Conservation (phyloP, 2,888 invertebrate genomes). For the Therioaphis trifolii region DNA sequence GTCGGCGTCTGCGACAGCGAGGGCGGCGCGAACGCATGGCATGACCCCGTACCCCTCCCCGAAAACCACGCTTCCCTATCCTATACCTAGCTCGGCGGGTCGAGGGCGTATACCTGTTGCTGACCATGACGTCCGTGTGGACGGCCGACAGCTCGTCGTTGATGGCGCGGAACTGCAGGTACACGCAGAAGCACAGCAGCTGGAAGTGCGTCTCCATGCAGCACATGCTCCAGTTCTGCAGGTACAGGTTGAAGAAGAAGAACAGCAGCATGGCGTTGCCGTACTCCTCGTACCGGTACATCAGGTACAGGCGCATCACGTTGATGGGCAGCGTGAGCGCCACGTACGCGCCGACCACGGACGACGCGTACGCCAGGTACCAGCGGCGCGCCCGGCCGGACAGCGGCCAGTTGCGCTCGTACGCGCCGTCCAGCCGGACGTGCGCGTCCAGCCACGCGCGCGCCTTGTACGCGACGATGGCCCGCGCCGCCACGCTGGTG, state of each 20-base stretch:
- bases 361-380: constrained; percentile 11
- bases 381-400: not conserved
- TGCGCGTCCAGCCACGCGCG: not conserved
- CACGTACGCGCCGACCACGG: not conserved
- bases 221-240: constrained; percentile 58
- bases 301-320: constrained; percentile 6
- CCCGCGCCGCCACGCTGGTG: constrained; percentile 24
- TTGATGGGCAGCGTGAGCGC: constrained; percentile 23
- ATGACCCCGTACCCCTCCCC: no score
- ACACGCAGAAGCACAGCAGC: not conserved
- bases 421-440: not conserved
- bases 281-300: not conserved
- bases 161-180: constrained; percentile 4
- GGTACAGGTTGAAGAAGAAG: constrained; percentile 61
- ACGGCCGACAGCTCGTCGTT: constrained; percentile 32
- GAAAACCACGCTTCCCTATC: no score
- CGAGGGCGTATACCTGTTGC: constrained; percentile 43
- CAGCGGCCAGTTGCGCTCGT: constrained; percentile 40
- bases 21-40: no score
- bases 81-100: no score
- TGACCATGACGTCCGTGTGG: constrained; percentile 42
- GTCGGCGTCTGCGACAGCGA: no score
- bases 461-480: not conserved
- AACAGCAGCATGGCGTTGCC: not conserved
- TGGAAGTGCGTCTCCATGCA: constrained; percentile 51